Conservation (phyloP, 2,888 invertebrate species). For the Acleris holmiana region DNA sequence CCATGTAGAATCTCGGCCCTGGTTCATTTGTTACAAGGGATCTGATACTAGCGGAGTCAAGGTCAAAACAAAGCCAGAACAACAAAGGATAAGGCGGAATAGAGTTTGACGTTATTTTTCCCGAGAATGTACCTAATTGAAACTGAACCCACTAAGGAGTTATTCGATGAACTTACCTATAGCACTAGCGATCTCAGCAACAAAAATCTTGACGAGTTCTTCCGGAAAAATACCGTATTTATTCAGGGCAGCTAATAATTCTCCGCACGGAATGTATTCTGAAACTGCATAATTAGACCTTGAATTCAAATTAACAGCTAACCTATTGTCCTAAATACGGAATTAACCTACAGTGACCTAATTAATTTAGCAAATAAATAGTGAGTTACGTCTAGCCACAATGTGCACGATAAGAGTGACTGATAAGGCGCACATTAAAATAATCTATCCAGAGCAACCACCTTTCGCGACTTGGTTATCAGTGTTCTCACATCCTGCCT, state of each 20-base stretch:
- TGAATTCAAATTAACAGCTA: slow-evolving; percentile 40
- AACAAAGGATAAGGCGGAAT: too few species aligned
- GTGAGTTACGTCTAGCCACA: slow-evolving; percentile 38
- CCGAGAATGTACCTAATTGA: too few species aligned
- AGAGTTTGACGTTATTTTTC: too few species aligned
- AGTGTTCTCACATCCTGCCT: too few species aligned
- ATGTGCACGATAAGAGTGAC: slow-evolving; percentile 30
- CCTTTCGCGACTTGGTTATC: slow-evolving; percentile 10
- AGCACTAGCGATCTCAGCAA: slow-evolving; percentile 94
- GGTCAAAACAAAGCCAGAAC: too few species aligned
- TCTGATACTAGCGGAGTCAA: too few species aligned
- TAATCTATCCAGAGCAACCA: slow-evolving; percentile 25
- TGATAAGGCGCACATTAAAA: slow-evolving; percentile 31
- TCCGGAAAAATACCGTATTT: slow-evolving; percentile 90
- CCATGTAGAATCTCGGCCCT: too few species aligned
- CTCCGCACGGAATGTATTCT: slow-evolving; percentile 93
- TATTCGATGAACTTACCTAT: slow-evolving; percentile 85
- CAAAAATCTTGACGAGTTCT: slow-evolving; percentile 90
- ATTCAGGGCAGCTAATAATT: slow-evolving; percentile 90
- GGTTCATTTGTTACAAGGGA: too few species aligned
- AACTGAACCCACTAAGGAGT: too few species aligned
- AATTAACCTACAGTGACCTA: slow-evolving; percentile 35
- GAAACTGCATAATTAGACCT: slow-evolving; percentile 85
- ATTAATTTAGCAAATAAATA: slow-evolving; percentile 28
- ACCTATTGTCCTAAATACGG: slow-evolving; percentile 36